Evolutionary conservation across 2,797 vertebrate genomes (phyloP), one percentile per base, ranked within the genome.

Genomic region (Selene dorsalis): DNA sequence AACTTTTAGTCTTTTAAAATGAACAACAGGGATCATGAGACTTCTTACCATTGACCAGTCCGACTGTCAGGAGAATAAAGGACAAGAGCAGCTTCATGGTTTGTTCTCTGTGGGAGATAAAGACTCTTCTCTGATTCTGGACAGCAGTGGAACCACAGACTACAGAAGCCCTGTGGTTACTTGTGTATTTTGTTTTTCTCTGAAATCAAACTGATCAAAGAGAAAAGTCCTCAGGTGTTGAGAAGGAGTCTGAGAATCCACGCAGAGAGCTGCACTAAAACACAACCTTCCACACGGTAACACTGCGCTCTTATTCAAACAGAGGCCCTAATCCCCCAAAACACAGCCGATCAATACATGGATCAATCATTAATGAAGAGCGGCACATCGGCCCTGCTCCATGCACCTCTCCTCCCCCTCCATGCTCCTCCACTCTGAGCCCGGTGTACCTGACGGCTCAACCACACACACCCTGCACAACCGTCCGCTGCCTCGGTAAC

Each of bases 291-390:
- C 72, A 87, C 76, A 48, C 10, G 4, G 3, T 61, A 77, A 79
- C 75, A 79, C 75, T 74, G 86, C 87, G 75, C 52, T 14, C 80
- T 83, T 84, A 73, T 52, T 88, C 90, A 90, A 92, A 90, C 87
- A 90, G 72, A 64, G 73, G 73, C 68, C 56, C 63, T 62, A 56
- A 85, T 82, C 70, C 84, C 84, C 86, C 66, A 69, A 87, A 90
- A 89, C 79, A 82, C 90, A 74, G 79, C 70, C 63, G 60, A 93
- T 94, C 94, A 85, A 94, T 94, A 87, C 13, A 6, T 0, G 18
- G 3, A 90, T 92, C 50, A 94, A 94, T 94, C 87, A 93, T 94
- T 94, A 87, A 89, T 91, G 62, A 67, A 28, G 50, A 64, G n/a
- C 60, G 79, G 69, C 82, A 75, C 65, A 65, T 74, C 22, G 35